Evolutionary conservation across 2,888 invertebrate genomes (phyloP).

Genomic region (Lacanobia wlatinum): DNA sequence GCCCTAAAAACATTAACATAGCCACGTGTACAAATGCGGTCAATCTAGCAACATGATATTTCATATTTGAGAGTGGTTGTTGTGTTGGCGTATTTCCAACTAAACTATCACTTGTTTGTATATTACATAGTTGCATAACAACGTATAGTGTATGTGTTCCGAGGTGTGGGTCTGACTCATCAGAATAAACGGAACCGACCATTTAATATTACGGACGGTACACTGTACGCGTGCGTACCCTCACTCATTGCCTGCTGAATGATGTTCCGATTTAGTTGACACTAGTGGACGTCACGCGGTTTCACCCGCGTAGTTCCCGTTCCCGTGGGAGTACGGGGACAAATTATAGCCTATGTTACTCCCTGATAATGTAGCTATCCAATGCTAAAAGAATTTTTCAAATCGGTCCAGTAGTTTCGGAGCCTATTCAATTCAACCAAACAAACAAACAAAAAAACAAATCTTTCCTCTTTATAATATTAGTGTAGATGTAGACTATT

Average conservation of each 20-base stretch:
- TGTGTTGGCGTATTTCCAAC: slow-evolving; percentile 54
- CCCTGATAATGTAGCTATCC: no score
- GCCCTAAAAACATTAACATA: background rate
- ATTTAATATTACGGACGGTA: slow-evolving; percentile 7
- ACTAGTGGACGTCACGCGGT: no score
- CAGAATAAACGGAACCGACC: slow-evolving; percentile 14
- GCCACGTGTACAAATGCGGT: slow-evolving; percentile 25
- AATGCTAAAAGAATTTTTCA: no score
- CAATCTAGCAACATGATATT: slow-evolving; percentile 47
- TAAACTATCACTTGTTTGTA: slow-evolving; percentile 33
- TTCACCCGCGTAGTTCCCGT: no score
- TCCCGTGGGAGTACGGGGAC: no score
- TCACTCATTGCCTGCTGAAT: background rate
- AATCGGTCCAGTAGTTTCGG: no score
- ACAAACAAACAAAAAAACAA: no score
- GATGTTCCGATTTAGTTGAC: background rate
- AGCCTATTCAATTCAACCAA: no score
- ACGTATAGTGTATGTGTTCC: slow-evolving; percentile 26
- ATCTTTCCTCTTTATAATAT: no score
- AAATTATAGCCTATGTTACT: no score
- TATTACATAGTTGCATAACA: slow-evolving; percentile 50
- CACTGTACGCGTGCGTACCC: background rate
- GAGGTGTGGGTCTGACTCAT: slow-evolving; percentile 43
- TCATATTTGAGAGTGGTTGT: slow-evolving; percentile 43
- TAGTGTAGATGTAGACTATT: background rate